phyloP scores from a whole-genome alignment of 2,113 vertebrate species.

The Halichoeres trimaculatus region DNA sequence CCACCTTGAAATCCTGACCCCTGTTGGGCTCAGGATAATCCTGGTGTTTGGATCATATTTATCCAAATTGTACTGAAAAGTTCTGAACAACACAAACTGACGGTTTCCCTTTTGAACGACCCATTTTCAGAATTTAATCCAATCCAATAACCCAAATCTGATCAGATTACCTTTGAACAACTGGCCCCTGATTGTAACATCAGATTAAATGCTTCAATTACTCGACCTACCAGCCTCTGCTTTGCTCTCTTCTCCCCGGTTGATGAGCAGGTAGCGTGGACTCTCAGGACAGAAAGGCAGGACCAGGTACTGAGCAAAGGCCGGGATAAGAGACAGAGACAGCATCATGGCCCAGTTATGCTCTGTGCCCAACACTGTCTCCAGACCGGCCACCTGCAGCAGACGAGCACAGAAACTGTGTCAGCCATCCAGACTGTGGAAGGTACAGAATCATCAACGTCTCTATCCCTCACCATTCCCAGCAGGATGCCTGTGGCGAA shows the following conservation, averaged over 20 bases:
- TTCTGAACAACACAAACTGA: too few relatives aligned
- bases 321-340: slow-evolving; percentile 83
- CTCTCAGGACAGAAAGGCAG: slow-evolving; percentile 86
- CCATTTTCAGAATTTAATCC: too few relatives aligned
- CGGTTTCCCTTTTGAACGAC: too few relatives aligned
- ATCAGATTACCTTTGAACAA: too few relatives aligned
- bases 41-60: too few relatives aligned
- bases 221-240: slow-evolving; percentile 76
- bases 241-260: slow-evolving; percentile 73
- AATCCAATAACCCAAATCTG: too few relatives aligned
- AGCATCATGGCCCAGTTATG: slow-evolving; percentile 82
- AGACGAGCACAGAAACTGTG: neutral
- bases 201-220: neutral
- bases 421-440: neutral
- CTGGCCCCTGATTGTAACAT: too few relatives aligned
- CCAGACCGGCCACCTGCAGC: slow-evolving; percentile 82
- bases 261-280: slow-evolving; percentile 85
- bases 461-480: slow-evolving; percentile 77
- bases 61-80: too few relatives aligned
- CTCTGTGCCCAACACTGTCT: slow-evolving; percentile 80
- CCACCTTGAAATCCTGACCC: too few relatives aligned
- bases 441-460: neutral
- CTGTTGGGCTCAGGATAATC: too few relatives aligned
- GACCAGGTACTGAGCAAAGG: slow-evolving; percentile 79
- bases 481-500: slow-evolving; percentile 81